Evolutionary conservation across 2,888 invertebrate genomes (phyloP), one percentile per base, ranked within the genome.

Genomic region (Asteroscopus sphinx): DNA sequence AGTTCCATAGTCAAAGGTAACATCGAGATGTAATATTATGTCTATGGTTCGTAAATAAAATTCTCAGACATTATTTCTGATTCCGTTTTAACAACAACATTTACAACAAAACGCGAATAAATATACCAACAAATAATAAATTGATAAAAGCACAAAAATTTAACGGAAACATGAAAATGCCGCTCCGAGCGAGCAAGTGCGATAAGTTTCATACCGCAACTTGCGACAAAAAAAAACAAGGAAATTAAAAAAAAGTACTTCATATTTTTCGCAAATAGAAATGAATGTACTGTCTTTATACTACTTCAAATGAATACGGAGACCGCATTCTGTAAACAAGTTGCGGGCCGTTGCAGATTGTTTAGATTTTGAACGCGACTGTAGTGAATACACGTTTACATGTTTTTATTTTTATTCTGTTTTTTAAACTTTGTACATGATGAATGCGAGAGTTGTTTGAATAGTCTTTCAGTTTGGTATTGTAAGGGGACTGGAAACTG

Each of bases 251-350:
- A 49, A 63, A 48, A 62, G 7, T 1, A 37, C 57, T 52, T 47
- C 48, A 68, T 68, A 63, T 68, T 67, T 66, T 68, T 63, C 51
- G 48, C 44, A 68, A 68, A 66, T 51, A 66, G 30, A 56, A 51
- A 66, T 30, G 48, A 51, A 51, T 55, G 44, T 45, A 35, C 17
- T 12, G 28, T 28, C 25, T 12, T 44, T 44, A 45, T 47, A 56
- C n/a, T 45, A 36, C 44, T 52, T 48, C 8, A 53, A 39, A 45
- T 37, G 47, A 52, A 67, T 42, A 6, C 21, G 15, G 37, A 42
- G 51, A 36, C 16, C 9, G 16, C 7, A n/a, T 11, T 52, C 13
- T 47, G 42, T 33, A 37, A 49, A n/a, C 32, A 30, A 53, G 45
- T 60, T 21, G 12, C 4, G 21, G 21, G 21, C 11, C 28, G 9